Conservation (phyloP, 2,888 invertebrate genomes). For the Cryptophagus acutangulus region DNA sequence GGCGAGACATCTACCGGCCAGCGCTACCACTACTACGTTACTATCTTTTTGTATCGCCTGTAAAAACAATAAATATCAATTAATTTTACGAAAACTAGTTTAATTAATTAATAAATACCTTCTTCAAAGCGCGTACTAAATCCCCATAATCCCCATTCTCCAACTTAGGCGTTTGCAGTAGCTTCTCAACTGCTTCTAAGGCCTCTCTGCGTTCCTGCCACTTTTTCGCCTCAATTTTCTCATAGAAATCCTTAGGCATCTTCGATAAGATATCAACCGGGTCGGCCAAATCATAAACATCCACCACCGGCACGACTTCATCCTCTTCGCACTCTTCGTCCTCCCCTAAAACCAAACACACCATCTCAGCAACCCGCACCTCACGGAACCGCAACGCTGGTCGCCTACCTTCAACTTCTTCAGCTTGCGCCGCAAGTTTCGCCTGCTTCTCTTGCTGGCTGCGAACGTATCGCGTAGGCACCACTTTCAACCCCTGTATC, state of each 20-base stretch:
- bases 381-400: neutral
- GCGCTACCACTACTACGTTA: slow-evolving; percentile 88
- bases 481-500: slow-evolving; percentile 57
- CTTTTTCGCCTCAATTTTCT: slow-evolving; percentile 89
- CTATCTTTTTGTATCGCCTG: slow-evolving; percentile 89
- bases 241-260: slow-evolving; percentile 92
- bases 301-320: slow-evolving; percentile 58
- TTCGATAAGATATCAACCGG: slow-evolving; percentile 91
- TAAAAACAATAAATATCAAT: slow-evolving; percentile 30
- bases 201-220: slow-evolving; percentile 96
- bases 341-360: slow-evolving; percentile 11
- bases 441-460: slow-evolving; percentile 75
- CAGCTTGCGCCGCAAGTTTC: slow-evolving; percentile 50
- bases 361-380: neutral
- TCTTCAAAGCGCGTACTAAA: slow-evolving; percentile 79
- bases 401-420: slow-evolving; percentile 49
- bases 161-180: slow-evolving; percentile 76
- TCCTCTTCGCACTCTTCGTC: slow-evolving; percentile 57
- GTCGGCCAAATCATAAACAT: slow-evolving; percentile 85
- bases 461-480: slow-evolving; percentile 69
- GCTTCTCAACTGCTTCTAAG: slow-evolving; percentile 72
- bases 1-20: slow-evolving; percentile 79
- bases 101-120: too few relatives aligned
- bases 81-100: slow-evolving; percentile 4
- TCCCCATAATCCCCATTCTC: slow-evolving; percentile 92